A percentile compares a stretch with the other conserved stretches of the same genome.
phyloP scores from a whole-genome alignment of 2,888 invertebrate species.

The Pyrrhia umbra region DNA sequence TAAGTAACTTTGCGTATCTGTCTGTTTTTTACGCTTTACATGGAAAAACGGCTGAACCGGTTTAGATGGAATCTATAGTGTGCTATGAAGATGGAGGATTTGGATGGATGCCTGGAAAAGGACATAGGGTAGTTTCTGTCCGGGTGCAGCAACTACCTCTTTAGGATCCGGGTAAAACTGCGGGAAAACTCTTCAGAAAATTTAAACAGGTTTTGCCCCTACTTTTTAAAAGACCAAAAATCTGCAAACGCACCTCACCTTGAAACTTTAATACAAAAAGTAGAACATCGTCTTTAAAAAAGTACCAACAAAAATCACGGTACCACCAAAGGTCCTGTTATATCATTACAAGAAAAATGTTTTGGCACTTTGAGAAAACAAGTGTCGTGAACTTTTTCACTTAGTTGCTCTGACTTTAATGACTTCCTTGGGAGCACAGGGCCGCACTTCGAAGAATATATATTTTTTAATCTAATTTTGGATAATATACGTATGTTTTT shows the following conservation, averaged over 20 bases:
- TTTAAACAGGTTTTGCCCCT: too few relatives aligned
- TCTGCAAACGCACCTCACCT: background rate
- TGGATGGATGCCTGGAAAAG: too few relatives aligned
- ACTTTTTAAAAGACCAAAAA: background rate
- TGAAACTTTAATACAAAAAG: slow-evolving; percentile 1
- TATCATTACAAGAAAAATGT: slow-evolving; percentile 57
- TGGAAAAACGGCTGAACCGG: too few relatives aligned
- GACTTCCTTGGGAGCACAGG: slow-evolving; percentile 56
- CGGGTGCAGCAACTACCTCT: too few relatives aligned
- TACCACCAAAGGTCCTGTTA: slow-evolving; percentile 38
- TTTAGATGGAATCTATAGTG: too few relatives aligned
- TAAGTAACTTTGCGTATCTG: too few relatives aligned
- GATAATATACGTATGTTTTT: slow-evolving; percentile 45
- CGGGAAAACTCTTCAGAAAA: too few relatives aligned
- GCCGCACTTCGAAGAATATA: slow-evolving; percentile 16
- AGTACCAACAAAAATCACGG: slow-evolving; percentile 11
- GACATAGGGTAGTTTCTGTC: too few relatives aligned
- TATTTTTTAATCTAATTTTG: slow-evolving; percentile 45
- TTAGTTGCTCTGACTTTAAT: slow-evolving; percentile 65
- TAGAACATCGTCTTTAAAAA: slow-evolving; percentile 9
- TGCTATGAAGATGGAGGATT: too few relatives aligned
- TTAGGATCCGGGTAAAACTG: too few relatives aligned
- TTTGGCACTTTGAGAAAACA: slow-evolving; percentile 53
- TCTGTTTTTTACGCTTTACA: too few relatives aligned
- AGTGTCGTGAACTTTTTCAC: slow-evolving; percentile 67